These are phyloP conservation scores for Centropus bengalensis DNA, from an alignment of 2,113 vertebrate species.

Conservation along the genomic window DNA sequence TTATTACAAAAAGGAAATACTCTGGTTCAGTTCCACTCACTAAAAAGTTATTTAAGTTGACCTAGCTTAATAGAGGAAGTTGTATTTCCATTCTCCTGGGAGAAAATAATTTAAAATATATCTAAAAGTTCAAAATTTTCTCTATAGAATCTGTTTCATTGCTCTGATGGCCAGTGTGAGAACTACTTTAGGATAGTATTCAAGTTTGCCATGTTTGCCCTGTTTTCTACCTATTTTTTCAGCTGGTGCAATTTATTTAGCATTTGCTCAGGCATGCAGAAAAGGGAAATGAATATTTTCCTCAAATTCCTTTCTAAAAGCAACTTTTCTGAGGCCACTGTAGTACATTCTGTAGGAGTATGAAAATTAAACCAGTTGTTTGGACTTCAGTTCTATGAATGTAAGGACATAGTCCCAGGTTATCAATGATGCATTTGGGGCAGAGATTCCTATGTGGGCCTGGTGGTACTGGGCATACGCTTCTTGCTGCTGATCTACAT, in stretches of 20 bases:
- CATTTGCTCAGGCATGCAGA: neutral
- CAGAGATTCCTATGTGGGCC: accelerated
- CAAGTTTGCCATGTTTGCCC: neutral
- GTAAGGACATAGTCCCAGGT: accelerated
- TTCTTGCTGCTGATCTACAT: neutral
- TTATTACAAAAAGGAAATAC: neutral
- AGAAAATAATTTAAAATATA: neutral
- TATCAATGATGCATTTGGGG: neutral
- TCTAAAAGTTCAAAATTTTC: neutral
- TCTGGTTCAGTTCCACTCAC: neutral
- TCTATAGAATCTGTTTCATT: neutral
- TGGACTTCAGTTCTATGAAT: neutral
- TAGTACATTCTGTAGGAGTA: neutral
- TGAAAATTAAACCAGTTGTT: neutral
- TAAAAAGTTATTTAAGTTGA: neutral
- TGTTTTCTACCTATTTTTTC: neutral
- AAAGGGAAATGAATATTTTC: neutral
- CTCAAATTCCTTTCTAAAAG: neutral
- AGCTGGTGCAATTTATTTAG: neutral
- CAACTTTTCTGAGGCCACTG: neutral
- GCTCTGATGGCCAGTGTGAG: neutral
- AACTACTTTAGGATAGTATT: neutral
- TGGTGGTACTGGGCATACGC: neutral
- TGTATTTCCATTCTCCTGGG: neutral
- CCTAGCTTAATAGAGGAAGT: neutral